Evolutionary conservation across 1,140 invertebrate species (phyloP).

Genomic region (Bombus confusus): DNA sequence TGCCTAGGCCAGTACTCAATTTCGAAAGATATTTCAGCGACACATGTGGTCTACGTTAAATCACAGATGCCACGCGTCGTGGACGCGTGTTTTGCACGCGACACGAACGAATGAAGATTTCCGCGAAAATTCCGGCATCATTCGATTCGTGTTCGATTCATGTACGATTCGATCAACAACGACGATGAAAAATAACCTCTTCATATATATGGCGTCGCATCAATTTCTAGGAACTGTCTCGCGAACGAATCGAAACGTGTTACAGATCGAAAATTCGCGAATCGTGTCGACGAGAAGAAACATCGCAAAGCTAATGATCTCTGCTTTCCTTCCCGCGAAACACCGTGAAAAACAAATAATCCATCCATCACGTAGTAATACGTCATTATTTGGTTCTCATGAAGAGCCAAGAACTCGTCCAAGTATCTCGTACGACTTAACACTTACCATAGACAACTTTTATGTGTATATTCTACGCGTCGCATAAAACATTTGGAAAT

Average conservation of each 20-base stretch:
- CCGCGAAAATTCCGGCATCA: background rate
- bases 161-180: background rate
- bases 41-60: conserved; percentile 45
- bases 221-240: background rate
- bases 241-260: background rate
- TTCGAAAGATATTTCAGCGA: conserved; percentile 46
- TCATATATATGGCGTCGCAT: background rate
- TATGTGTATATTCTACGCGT: background rate
- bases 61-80: conserved; percentile 11
- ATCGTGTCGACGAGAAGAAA: conserved; percentile 40
- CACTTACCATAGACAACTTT: background rate
- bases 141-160: background rate
- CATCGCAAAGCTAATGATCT: conserved; percentile 67
- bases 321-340: conserved; percentile 36
- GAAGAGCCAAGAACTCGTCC: background rate
- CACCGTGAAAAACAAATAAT: conserved; percentile 68
- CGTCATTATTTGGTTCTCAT: background rate
- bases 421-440: background rate
- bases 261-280: background rate
- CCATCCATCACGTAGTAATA: conserved; percentile 35
- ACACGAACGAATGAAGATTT: conserved; percentile 19
- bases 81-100: conserved; percentile 35
- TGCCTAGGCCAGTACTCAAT: conserved; percentile 50
- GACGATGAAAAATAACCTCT: background rate
- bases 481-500: background rate